Conservation (phyloP, 1,140 invertebrate species). For the Ephestia elutella region DNA sequence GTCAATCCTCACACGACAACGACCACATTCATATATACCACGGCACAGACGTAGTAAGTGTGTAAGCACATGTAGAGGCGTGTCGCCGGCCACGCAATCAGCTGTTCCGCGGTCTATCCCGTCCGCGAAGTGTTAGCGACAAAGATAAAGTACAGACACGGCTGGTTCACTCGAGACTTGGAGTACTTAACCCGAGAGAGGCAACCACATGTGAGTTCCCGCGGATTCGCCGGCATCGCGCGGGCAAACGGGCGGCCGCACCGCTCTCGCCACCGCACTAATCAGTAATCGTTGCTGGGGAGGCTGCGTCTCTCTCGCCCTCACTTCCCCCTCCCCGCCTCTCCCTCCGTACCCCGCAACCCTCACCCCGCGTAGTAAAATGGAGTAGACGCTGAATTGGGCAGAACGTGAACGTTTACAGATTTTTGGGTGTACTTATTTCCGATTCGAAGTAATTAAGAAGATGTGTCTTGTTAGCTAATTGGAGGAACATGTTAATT, state of each 20-base stretch:
- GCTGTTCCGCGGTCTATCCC: slow-evolving; percentile 34
- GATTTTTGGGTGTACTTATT: neutral
- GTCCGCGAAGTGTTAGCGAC: neutral
- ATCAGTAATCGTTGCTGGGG: slow-evolving; percentile 70
- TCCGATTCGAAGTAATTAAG: neutral
- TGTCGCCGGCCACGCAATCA: slow-evolving; percentile 40
- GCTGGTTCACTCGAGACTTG: neutral
- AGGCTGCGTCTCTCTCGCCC: slow-evolving; percentile 60
- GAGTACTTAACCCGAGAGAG: neutral
- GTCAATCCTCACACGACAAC: slow-evolving; percentile 34
- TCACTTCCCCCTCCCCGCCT: slow-evolving; percentile 20
- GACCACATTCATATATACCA: slow-evolving; percentile 49
- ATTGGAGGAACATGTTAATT: neutral
- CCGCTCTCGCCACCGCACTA: slow-evolving; percentile 65
- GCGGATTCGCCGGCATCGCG: slow-evolving; percentile 40
- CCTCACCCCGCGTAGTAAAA: slow-evolving; percentile 28
- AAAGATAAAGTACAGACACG: neutral
- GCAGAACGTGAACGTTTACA: slow-evolving; percentile 21
- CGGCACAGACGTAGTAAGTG: slow-evolving; percentile 52
- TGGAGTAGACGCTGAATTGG: slow-evolving; percentile 31
- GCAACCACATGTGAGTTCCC: neutral
- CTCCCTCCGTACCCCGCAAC: slow-evolving; percentile 22
- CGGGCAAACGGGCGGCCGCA: slow-evolving; percentile 49
- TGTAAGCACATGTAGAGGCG: slow-evolving; percentile 50
- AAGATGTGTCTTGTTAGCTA: neutral